Base-by-base conservation (phyloP, 2,888 invertebrate genomes). In the Parascotia fuliginaria region DNA sequence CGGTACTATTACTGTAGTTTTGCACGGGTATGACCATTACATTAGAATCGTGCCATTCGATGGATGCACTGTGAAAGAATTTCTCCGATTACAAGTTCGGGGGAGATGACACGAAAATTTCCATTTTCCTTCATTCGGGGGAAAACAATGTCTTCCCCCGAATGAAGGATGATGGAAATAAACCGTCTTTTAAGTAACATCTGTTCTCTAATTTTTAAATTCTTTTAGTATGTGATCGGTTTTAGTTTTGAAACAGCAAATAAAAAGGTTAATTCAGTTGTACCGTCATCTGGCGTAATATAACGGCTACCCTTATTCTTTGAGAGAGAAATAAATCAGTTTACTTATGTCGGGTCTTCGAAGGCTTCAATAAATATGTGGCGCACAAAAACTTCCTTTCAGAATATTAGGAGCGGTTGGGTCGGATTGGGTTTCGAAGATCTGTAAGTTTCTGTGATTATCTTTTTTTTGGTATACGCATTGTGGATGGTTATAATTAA, bases 241-340 rank as follows among this genome's bases (percentile, higher is more conserved):
- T n/a, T 19, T 3, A 19, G 19, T 19, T 19, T 12, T 15, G 0
- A 13, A 3, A 15, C n/a, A 12, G 7, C 9, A 22, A 37, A 19
- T 38, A 44, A 24, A 44, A 31, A 24, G 34, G n/a, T 27, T 13
- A 27, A 19, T 32, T 33, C 33, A 38, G 29, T 40, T 42, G 43
- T 41, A 34, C 34, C 19, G 40, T 42, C 46, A 38, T 55, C 32
- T 36, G 42, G 28, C 43, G 15, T 46, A 56, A 55, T 43, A 54
- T 32, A 40, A 46, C 33, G 48, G 38, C 42, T 43, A 60, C 44
- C 53, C 48, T 55, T 48, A 52, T 53, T 47, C 33, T 55, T 43
- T 44, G 27, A 50, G 37, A 33, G 36, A 40, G 37, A 44, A 50
- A 53, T 61, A 52, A 60, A 56, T 56, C 42, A 49, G 5, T 57